A percentile compares a stretch with the other conserved stretches of the same genome.
phyloP scores from a whole-genome alignment of 2,797 vertebrate species.

The Chlorospingus flavigularis region DNA sequence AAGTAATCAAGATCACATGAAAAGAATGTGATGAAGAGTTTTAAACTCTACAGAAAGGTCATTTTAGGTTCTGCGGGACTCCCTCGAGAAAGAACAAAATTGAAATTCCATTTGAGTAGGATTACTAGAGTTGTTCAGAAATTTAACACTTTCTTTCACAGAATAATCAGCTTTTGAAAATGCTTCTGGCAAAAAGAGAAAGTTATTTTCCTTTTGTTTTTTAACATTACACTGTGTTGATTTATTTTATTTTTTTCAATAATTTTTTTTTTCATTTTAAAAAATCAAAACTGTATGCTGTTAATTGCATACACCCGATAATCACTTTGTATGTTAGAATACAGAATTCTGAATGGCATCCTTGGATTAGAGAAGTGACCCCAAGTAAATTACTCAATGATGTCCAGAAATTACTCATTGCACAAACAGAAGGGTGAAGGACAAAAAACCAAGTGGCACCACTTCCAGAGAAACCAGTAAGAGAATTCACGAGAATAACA shows the following conservation, averaged over 20 bases:
- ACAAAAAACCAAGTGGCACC: background rate
- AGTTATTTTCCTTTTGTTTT: background rate
- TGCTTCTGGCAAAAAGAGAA: fast-evolving
- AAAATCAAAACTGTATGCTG: background rate
- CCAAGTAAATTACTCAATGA: background rate
- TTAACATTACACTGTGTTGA: background rate
- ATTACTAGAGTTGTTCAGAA: background rate
- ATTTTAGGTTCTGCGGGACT: background rate
- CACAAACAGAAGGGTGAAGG: background rate
- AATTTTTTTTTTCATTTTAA: background rate
- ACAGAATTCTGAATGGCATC: background rate
- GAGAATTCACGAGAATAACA: background rate
- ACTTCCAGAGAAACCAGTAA: background rate
- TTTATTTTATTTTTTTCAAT: background rate
- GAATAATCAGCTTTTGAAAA: background rate
- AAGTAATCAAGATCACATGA: background rate
- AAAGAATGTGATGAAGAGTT: background rate
- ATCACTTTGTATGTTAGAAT: background rate
- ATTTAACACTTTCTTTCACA: background rate
- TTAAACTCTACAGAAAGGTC: background rate
- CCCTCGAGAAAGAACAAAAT: background rate
- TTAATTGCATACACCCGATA: background rate
- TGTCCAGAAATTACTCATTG: background rate
- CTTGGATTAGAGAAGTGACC: background rate
- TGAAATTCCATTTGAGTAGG: background rate